A percentile compares a stretch with the other conserved stretches of the same genome.
Conservation (phyloP, 2,888 invertebrate genomes). For the Hemistola chrysoprasaria region DNA sequence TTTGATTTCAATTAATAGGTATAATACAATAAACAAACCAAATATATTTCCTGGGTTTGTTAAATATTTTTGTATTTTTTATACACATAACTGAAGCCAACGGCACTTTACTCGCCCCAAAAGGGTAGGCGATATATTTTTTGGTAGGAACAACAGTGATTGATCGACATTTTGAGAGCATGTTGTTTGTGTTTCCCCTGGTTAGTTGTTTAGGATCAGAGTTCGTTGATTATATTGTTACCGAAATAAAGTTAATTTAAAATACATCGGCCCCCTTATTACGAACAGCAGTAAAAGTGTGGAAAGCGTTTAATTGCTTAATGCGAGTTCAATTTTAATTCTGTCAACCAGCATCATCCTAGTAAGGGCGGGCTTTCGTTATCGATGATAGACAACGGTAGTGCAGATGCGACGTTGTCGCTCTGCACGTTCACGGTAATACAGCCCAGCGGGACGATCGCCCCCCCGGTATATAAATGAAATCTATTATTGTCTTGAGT, state of each 20-base stretch:
- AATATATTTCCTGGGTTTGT: too few species aligned
- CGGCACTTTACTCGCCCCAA: constrained; percentile 2
- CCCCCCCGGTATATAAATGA: too few species aligned
- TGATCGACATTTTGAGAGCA: constrained; percentile 11
- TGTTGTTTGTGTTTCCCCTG: constrained; percentile 15
- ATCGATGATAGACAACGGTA: constrained; percentile 20
- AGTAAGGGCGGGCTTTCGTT: constrained; percentile 19
- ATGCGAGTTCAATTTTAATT: constrained; percentile 20
- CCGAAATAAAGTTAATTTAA: too few species aligned
- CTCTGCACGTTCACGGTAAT: constrained; percentile 6
- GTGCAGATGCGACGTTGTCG: neutral
- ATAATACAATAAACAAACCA: too few species aligned
- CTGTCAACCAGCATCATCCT: constrained; percentile 23
- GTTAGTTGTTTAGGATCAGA: constrained; percentile 2
- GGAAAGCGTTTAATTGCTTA: too few species aligned
- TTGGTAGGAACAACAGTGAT: constrained; percentile 16
- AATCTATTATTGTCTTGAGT: too few species aligned
- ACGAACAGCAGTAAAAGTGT: too few species aligned
- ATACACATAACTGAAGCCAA: too few species aligned
- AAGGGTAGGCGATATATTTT: constrained; percentile 5
- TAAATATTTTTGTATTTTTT: too few species aligned
- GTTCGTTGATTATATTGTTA: too few species aligned
- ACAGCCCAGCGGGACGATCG: constrained; percentile 13
- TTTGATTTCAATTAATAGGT: too few species aligned
- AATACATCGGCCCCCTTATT: too few species aligned